Conservation (phyloP, 2,888 invertebrate genomes). For the Poecilus cupreus region DNA sequence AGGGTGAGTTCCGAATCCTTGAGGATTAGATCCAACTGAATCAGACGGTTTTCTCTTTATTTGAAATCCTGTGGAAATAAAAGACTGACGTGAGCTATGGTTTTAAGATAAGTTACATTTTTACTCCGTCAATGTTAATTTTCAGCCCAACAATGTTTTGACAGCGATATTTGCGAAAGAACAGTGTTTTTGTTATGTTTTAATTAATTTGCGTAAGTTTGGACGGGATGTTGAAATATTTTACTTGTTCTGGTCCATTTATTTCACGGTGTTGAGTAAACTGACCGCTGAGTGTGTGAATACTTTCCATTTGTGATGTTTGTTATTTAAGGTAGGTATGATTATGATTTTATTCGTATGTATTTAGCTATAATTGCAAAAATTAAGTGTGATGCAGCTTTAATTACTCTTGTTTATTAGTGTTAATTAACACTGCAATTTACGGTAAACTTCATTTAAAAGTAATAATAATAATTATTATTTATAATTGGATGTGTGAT, state of each 20-base stretch:
- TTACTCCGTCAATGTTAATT: background rate
- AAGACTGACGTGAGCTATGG: constrained; percentile 5
- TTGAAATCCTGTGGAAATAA: constrained; percentile 46
- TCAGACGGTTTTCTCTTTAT: constrained; percentile 48
- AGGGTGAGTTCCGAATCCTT: constrained; percentile 23
- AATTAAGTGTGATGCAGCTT: background rate
- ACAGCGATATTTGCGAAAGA: background rate
- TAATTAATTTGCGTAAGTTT: constrained; percentile 6
- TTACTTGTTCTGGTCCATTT: constrained; percentile 43
- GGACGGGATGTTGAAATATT: constrained; percentile 24
- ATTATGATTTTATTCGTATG: background rate
- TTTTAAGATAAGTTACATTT: background rate
- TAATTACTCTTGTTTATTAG: constrained; percentile 1
- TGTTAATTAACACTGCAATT: constrained; percentile 18
- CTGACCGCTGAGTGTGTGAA: background rate
- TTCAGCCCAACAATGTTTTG: background rate
- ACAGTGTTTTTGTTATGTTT: constrained; percentile 10
- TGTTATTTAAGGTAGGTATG: background rate
- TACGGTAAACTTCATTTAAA: background rate
- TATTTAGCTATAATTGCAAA: constrained; percentile 7
- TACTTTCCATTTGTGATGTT: constrained; percentile 8
- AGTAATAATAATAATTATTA: constrained; percentile 2
- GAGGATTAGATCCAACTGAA: constrained; percentile 45
- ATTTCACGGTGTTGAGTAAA: constrained; percentile 9
- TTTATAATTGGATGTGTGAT: constrained; percentile 7